Conservation (phyloP, 2,888 invertebrate species). For the Apoda limacodes region DNA sequence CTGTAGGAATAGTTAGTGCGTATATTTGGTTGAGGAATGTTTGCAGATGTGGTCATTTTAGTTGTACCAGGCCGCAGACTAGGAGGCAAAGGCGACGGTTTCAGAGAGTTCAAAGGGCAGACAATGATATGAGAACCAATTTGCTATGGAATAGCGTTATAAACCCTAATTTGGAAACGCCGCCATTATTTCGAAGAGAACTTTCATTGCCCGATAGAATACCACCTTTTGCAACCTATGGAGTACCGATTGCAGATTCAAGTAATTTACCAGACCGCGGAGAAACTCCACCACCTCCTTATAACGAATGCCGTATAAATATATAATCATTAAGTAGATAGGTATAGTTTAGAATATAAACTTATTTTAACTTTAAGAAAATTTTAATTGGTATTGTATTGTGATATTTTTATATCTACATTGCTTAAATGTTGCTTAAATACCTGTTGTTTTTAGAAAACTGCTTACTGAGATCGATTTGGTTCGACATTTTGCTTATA, state of each 20-base stretch:
- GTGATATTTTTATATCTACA: too few species aligned
- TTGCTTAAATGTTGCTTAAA: too few species aligned
- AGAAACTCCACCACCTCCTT: conserved; percentile 62
- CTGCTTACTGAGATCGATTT: too few species aligned
- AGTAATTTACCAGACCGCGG: conserved; percentile 32
- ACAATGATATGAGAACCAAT: conserved; percentile 48
- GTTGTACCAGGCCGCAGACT: conserved; percentile 29
- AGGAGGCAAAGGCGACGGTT: conserved; percentile 33
- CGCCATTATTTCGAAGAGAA: conserved; percentile 45
- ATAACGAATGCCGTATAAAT: conserved; percentile 47
- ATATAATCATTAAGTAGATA: too few species aligned
- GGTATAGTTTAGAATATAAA: too few species aligned
- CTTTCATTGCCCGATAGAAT: conserved; percentile 39
- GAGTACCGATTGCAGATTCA: conserved; percentile 41
- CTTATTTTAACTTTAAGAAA: too few species aligned
- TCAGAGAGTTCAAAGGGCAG: conserved; percentile 25
- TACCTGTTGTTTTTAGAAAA: too few species aligned
- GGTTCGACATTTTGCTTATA: too few species aligned
- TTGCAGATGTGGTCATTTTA: conserved; percentile 38
- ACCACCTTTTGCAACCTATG: conserved; percentile 32
- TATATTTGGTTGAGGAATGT: conserved; percentile 52
- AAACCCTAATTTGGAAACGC: conserved; percentile 50
- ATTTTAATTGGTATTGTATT: too few species aligned
- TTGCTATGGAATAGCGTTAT: conserved; percentile 47
- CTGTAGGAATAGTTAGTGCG: conserved; percentile 50